These are phyloP conservation scores for Saccostrea cuccullata DNA, from an alignment of 1,140 invertebrate genomes.

Conservation along the genomic window DNA sequence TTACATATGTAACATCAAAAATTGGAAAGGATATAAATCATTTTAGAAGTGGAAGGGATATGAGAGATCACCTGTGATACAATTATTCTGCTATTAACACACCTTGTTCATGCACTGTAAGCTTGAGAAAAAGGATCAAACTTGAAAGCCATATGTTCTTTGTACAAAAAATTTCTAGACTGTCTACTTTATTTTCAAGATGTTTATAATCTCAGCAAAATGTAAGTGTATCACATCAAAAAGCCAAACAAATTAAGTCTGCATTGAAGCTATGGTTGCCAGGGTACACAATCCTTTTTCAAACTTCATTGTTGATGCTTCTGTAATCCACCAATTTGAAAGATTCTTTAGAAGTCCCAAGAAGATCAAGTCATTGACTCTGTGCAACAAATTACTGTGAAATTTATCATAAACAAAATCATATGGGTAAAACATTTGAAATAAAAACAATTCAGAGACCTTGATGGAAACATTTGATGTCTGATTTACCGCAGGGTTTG, in stretches of 20 bases:
- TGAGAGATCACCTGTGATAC: constrained; percentile 21
- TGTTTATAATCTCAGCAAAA: constrained; percentile 30
- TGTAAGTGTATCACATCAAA: constrained; percentile 28
- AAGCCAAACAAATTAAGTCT: constrained; percentile 27
- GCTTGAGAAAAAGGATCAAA: constrained; percentile 5
- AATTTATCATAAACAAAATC: constrained; percentile 21
- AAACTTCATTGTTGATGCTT: constrained; percentile 2
- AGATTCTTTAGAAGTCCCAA: constrained; percentile 20
- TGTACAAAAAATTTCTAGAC: constrained; percentile 27
- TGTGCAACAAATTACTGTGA: neutral
- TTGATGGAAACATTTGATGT: constrained; percentile 17
- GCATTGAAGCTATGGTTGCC: neutral
- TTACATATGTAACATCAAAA: constrained; percentile 31
- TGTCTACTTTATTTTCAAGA: constrained; percentile 27
- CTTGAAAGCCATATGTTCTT: constrained; percentile 6
- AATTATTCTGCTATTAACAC: neutral
- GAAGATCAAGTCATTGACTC: neutral
- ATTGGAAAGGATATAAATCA: constrained; percentile 6
- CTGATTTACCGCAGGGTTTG: neutral
- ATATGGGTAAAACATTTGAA: neutral
- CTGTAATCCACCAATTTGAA: neutral
- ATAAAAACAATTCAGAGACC: neutral
- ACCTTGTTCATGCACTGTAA: constrained; percentile 1
- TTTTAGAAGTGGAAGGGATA: neutral
- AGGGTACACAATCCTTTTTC: constrained; percentile 7